Base-by-base conservation (phyloP, 2,888 invertebrate genomes). In the Hemistola chrysoprasaria region DNA sequence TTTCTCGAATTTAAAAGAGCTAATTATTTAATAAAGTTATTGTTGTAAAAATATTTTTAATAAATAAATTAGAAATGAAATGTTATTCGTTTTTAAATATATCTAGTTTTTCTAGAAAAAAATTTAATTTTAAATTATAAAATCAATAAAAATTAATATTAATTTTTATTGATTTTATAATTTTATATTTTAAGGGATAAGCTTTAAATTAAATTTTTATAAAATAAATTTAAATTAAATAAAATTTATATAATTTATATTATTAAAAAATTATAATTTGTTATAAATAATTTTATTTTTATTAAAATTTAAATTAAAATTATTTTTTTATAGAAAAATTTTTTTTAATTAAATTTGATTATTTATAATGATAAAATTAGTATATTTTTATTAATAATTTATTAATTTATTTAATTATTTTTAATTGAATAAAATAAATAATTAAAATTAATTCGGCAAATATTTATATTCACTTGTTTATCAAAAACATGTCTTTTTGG, bases 401-500 rank as follows among this genome's bases (percentile, higher is more conserved):
- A 59, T 69, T 65, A 63, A 55, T 50, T 37, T 59, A 58, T 57
- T 59, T 63, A 57, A 24, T 73, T 16, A 53, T 62, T 56, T 57
- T 69, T 63, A 63, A 50, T 37, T n/a, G n/a, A 56, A 56, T 58
- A 58, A 25, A 72, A 65, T 32, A 86, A 67, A 67, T 90, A 84
- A 80, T 66, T 65, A 55, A 81, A 90, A 92, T 86, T 86, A 92
- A 92, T 83, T 92, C 85, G 90, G 90, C 92, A 92, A 92, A 90
- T 66, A 54, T 79, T 71, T 72, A 88, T 92, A 77, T 91, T 90
- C 90, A 91, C 90, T 90, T 93, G 93, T 93, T 93, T 93, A 94
- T 82, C 92, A 93, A 93, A 93, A 93, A 93, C 92, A 93, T 93
- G 90, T 90, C 91, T 90, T 93, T 90, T 90, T 87, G 91, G 9